Base-by-base conservation (phyloP, 2,113 vertebrate species). In the Zosterops hypoxanthus region DNA sequence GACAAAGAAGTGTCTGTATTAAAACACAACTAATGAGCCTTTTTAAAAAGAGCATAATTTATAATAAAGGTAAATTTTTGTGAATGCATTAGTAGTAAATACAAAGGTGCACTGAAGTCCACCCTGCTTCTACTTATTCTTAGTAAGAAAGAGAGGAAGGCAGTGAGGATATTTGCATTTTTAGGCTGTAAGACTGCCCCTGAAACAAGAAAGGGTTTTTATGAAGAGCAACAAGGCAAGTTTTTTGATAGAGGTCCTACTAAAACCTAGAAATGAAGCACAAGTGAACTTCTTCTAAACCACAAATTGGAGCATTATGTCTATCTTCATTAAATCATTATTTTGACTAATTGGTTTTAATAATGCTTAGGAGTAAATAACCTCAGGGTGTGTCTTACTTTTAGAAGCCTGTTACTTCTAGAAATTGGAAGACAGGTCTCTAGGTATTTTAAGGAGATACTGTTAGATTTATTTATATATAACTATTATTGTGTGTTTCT, bases 21-120 rank as follows among this genome's bases (percentile, higher is more conserved):
- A 96, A 97, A 97, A 91, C 33, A 91, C 18, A 88, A 29, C 61
- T 94, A 92, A 91, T 82, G 28, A 92, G 5, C 25, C 72, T 94
- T 68, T 73, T 76, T 90, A 82, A 33, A 87, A 94, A 97, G 95
- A 88, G 6, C 23, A 47, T 79, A 7, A 46, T 86, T 88, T 63
- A 68, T 52, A 39, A 20, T 73, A 57, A 95, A 87, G 21, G 15
- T 90, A 34, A 57, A 8, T 53, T 60, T 78, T 68, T 31, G 16
- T 59, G 60, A 79, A 25, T 88, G 44, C n/a, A 23, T 73, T 94
- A 82, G 44, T 33, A 82, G 55, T 61, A 55, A 77, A 64, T 64
- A n/a, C 14, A n/a, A 75, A 79, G 53, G 36, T 68, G 33, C 24
- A 42, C 19, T 78, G 1, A 57, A 44, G 57, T 60, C 47, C n/a